These are phyloP conservation scores for Plectropomus leopardus DNA, from an alignment of 2,113 vertebrate genomes.

Conservation along the genomic window DNA sequence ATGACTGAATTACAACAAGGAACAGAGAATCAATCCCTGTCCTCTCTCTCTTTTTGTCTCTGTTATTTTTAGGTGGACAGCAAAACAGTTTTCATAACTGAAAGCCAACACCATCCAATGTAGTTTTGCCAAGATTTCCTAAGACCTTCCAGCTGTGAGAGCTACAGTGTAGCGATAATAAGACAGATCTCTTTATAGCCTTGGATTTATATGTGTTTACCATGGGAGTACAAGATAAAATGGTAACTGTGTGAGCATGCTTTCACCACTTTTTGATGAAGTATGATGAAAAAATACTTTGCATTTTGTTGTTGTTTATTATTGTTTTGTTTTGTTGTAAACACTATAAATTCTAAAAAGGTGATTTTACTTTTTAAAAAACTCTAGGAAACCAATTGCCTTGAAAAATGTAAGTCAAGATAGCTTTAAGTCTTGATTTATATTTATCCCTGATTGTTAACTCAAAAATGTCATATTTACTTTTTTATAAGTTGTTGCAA, in stretches of 20 bases:
- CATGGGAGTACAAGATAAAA: constrained; percentile 29
- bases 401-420: too few species aligned
- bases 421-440: too few species aligned
- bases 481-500: too few species aligned
- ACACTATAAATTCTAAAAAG: too few species aligned
- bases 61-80: constrained; percentile 71
- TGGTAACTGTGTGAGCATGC: constrained; percentile 34
- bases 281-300: constrained; percentile 6
- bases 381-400: too few species aligned
- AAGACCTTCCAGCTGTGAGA: constrained; percentile 71
- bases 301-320: too few species aligned
- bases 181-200: constrained; percentile 47
- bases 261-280: constrained; percentile 10
- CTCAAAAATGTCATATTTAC: too few species aligned
- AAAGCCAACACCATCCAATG: constrained; percentile 54
- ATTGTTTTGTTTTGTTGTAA: too few species aligned
- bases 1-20: constrained; percentile 72
- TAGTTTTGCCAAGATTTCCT: constrained; percentile 57
- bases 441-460: too few species aligned
- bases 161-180: constrained; percentile 49
- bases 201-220: constrained; percentile 60
- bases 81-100: constrained; percentile 71
- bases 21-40: constrained; percentile 54
- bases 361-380: too few species aligned
- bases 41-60: constrained; percentile 25